A percentile compares a stretch with the other conserved stretches of the same genome.
Conservation (phyloP, 2,888 invertebrate genomes). For the Frankliniella fusca region DNA sequence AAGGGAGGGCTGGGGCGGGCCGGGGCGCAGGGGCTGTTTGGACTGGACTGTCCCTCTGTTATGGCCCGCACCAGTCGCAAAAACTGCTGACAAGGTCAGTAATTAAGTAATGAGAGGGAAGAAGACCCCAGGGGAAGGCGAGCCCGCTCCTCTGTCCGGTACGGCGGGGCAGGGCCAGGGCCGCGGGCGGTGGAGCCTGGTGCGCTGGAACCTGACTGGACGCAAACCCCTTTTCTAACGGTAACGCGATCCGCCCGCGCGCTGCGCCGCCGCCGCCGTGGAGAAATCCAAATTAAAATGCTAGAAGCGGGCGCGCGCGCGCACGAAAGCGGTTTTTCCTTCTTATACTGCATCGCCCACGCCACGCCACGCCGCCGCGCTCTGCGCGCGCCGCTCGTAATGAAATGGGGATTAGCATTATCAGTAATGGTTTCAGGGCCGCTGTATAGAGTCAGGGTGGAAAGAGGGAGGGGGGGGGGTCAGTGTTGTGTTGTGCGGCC, state of each 20-base stretch:
- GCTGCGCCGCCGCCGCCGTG: too few species aligned
- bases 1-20: neutral
- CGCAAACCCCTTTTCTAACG: too few species aligned
- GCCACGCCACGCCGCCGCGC: neutral
- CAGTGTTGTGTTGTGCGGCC: neutral
- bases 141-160: too few species aligned
- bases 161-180: too few species aligned
- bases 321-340: neutral
- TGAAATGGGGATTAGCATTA: neutral
- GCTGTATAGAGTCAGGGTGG: neutral
- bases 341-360: neutral
- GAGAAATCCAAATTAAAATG: neutral
- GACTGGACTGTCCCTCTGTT: neutral
- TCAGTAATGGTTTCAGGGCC: neutral
- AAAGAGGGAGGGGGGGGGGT: neutral
- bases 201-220: too few species aligned
- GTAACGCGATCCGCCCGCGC: neutral
- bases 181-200: too few species aligned
- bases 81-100: slow-evolving; percentile 16
- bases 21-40: neutral
- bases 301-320: neutral
- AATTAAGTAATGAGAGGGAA: slow-evolving; percentile 20
- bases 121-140: neutral
- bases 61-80: neutral
- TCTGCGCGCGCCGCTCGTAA: neutral